Percentiles rank a stretch among this genome's conserved stretches.
phyloP scores from a whole-genome alignment of 2,888 invertebrate species.

The Troides oblongomaculatus region DNA sequence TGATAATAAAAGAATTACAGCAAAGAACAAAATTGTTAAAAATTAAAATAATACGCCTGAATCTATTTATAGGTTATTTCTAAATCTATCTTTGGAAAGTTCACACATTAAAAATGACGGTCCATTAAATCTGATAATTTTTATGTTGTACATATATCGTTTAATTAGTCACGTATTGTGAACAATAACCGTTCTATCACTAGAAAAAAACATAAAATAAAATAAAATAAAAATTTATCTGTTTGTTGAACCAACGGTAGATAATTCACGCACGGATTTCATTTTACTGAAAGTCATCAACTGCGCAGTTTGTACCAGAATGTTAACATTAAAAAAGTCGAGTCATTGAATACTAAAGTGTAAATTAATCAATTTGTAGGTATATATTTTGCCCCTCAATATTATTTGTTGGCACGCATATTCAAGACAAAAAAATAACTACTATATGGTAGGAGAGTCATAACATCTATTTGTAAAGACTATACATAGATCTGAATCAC shows the following conservation, averaged over 20 bases:
- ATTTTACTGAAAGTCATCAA: neutral
- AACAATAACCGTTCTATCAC: neutral
- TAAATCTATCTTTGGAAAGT: conserved; percentile 14
- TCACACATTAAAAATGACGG: conserved; percentile 16
- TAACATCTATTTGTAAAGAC: no score
- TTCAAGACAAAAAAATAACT: neutral
- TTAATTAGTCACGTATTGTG: conserved; percentile 25
- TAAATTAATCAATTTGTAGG: neutral
- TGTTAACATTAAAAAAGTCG: neutral
- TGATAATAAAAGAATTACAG: neutral
- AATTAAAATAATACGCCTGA: neutral
- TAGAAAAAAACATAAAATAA: conserved; percentile 6
- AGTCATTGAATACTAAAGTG: neutral
- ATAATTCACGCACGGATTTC: neutral
- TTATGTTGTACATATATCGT: conserved; percentile 12
- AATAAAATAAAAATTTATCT: conserved; percentile 11
- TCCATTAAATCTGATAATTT: conserved; percentile 18
- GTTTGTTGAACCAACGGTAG: conserved; percentile 14
- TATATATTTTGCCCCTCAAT: neutral
- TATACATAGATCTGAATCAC: no score
- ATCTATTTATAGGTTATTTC: neutral
- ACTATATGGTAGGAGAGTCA: neutral
- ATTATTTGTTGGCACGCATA: neutral
- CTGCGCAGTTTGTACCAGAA: neutral
- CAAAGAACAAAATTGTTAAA: neutral